These are phyloP conservation scores for Podotricha telesiphe DNA, from an alignment of 2,888 invertebrate genomes.

Conservation along the genomic window DNA sequence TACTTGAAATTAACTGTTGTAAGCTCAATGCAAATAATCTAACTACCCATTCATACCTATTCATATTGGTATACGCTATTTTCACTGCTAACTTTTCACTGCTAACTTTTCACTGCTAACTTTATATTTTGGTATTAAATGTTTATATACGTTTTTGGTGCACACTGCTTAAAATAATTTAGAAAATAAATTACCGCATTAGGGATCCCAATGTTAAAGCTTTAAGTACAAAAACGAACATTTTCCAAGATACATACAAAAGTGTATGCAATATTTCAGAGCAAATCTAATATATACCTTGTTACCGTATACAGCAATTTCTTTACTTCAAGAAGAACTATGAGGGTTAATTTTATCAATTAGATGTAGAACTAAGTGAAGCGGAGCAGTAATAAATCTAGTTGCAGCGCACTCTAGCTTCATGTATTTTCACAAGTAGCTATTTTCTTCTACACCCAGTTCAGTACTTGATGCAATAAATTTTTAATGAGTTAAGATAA, in stretches of 20 bases:
- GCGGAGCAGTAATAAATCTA: slow-evolving; percentile 64
- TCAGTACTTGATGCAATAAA: slow-evolving; percentile 38
- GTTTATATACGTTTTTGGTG: too few relatives aligned
- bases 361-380: slow-evolving; percentile 50
- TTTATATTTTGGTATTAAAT: too few relatives aligned
- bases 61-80: too few relatives aligned
- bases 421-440: slow-evolving; percentile 35
- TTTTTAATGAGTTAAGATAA: slow-evolving; percentile 18
- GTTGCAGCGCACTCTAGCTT: slow-evolving; percentile 42
- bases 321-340: slow-evolving; percentile 32
- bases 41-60: too few relatives aligned
- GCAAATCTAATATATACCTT: background rate
- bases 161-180: too few relatives aligned
- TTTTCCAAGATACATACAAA: background rate
- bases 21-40: background rate
- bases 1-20: slow-evolving; percentile 6
- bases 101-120: too few relatives aligned
- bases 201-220: too few relatives aligned
- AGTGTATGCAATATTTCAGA: background rate
- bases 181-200: too few relatives aligned
- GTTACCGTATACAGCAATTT: slow-evolving; percentile 12
- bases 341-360: slow-evolving; percentile 53
- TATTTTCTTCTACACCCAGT: slow-evolving; percentile 41
- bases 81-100: too few relatives aligned
- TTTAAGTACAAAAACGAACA: background rate